These are phyloP conservation scores for Gymnoscopelus microlampas DNA, from an alignment of 2,797 vertebrate species.

Conservation along the genomic window DNA sequence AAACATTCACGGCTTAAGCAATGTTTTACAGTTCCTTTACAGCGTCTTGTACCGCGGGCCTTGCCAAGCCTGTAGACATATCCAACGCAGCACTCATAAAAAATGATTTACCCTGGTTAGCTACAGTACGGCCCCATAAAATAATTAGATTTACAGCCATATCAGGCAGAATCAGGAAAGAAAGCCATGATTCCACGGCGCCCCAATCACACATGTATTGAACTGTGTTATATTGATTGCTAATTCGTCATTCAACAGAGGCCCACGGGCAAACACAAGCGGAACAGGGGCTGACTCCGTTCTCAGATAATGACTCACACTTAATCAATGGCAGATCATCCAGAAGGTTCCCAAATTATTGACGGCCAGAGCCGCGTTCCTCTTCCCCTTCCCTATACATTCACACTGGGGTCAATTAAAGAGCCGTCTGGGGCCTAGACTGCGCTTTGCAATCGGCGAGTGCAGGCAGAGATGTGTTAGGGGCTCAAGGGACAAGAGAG, in stretches of 20 bases:
- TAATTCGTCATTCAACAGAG: slow-evolving; percentile 57
- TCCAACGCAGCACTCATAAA: slow-evolving; percentile 28
- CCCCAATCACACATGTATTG: slow-evolving; percentile 45
- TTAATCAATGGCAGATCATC: slow-evolving; percentile 71
- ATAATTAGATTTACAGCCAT: slow-evolving; percentile 52
- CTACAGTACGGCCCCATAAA: slow-evolving; percentile 22
- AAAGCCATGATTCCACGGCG: slow-evolving; percentile 31
- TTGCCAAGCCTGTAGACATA: slow-evolving; percentile 41
- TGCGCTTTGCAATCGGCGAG: slow-evolving; percentile 49
- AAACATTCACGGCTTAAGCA: slow-evolving; percentile 55
- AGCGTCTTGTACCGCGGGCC: slow-evolving; percentile 11
- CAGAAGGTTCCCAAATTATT: slow-evolving; percentile 57
- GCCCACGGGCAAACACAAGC: slow-evolving; percentile 52
- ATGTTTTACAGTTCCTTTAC: slow-evolving; percentile 51
- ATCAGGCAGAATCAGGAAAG: slow-evolving; percentile 44
- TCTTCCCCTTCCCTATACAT: slow-evolving; percentile 39
- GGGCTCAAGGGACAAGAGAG: slow-evolving; percentile 45
- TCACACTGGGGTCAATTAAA: slow-evolving; percentile 55
- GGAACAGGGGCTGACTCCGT: slow-evolving; percentile 44
- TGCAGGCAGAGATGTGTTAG: slow-evolving; percentile 8
- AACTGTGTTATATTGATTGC: slow-evolving; percentile 62
- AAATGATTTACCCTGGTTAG: slow-evolving; percentile 15
- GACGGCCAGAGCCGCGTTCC: slow-evolving; percentile 45
- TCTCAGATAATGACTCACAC: slow-evolving; percentile 58
- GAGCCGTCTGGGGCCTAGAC: slow-evolving; percentile 17